A percentile compares a stretch with the other conserved stretches of the same genome.
These are phyloP conservation scores for Chionis minor DNA, from an alignment of 2,113 vertebrate species.

Conservation along the genomic window DNA sequence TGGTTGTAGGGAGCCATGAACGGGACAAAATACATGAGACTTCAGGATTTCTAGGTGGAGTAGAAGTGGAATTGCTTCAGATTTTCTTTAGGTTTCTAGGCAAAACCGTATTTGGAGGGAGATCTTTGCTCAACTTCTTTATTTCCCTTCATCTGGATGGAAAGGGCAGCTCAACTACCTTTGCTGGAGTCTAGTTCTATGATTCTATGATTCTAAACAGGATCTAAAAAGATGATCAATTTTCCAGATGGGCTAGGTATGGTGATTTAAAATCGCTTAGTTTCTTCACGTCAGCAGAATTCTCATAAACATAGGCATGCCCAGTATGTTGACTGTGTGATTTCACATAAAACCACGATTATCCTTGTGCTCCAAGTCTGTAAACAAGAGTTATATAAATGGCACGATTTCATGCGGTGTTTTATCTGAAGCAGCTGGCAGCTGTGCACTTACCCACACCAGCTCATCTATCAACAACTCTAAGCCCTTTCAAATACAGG, in stretches of 20 bases:
- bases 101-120: not conserved
- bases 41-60: not conserved
- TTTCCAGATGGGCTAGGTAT: not conserved
- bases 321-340: not conserved
- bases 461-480: slow-evolving; percentile 17
- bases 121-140: not conserved
- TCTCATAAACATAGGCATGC: not conserved
- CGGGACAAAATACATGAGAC: not conserved
- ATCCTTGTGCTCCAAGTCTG: not conserved
- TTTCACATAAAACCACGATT: not conserved
- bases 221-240: not conserved
- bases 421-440: slow-evolving; percentile 46
- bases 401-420: not conserved
- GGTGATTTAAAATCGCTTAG: not conserved
- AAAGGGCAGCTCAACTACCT: not conserved
- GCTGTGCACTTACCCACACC: slow-evolving; percentile 1
- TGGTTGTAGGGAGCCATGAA: not conserved
- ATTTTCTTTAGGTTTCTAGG: not conserved
- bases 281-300: not conserved
- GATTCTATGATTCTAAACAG: not conserved
- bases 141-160: not conserved
- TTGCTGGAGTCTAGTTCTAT: not conserved
- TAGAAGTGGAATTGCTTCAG: not conserved
- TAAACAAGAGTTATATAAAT: slow-evolving; percentile 33
- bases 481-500: not conserved